phyloP scores from a whole-genome alignment of 2,113 vertebrate species.

The Potamarius usumacintae region DNA sequence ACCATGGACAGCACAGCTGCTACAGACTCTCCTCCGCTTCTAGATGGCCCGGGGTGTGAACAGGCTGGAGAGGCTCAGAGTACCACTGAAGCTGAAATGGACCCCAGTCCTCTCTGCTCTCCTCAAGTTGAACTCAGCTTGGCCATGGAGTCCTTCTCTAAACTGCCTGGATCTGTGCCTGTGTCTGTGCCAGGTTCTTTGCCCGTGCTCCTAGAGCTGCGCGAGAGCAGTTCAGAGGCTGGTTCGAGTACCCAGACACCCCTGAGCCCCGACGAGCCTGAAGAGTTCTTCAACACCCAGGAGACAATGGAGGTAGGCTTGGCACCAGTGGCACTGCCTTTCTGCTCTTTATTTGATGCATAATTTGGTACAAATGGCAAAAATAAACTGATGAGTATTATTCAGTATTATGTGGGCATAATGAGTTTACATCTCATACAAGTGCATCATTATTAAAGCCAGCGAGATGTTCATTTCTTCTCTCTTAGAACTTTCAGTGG shows the following conservation, averaged over 20 bases:
- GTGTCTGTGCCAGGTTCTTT: constrained; percentile 61
- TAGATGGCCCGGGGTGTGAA: neutral
- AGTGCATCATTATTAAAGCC: neutral
- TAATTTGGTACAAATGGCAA: neutral
- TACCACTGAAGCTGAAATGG: neutral
- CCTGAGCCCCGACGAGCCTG: constrained; percentile 69
- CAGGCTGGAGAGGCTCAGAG: neutral
- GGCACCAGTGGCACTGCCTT: neutral
- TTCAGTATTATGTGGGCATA: neutral
- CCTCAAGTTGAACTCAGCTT: constrained; percentile 60
- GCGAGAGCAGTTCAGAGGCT: constrained; percentile 76
- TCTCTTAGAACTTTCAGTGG: neutral
- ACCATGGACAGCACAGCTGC: constrained; percentile 47
- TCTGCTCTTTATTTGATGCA: neutral
- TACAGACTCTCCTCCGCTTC: neutral
- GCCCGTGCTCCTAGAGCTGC: constrained; percentile 72
- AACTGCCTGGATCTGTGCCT: constrained; percentile 63
- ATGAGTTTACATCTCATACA: neutral
- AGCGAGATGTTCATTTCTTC: neutral
- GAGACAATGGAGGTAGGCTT: constrained; percentile 61
- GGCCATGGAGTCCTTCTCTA: constrained; percentile 65
- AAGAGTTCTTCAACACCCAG: constrained; percentile 76
- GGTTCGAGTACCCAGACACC: constrained; percentile 75
- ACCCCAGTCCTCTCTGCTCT: constrained; percentile 51
- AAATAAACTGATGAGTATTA: neutral